A percentile compares a stretch with the other conserved stretches of the same genome.
Conservation (phyloP, 2,113 vertebrate genomes). For the Sarotherodon lohbergeri region DNA sequence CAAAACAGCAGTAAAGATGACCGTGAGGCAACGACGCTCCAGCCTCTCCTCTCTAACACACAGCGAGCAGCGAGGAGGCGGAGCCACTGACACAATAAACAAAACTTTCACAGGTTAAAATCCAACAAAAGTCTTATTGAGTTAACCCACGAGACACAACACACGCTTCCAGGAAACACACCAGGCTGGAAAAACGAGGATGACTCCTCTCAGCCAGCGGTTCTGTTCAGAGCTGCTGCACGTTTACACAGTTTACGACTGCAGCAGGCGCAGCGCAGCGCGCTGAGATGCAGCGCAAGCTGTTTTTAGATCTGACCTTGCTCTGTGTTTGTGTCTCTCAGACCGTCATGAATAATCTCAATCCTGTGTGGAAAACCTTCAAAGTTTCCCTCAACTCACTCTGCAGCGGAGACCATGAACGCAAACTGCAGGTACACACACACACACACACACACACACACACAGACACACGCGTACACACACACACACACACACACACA, state of each 20-base stretch:
- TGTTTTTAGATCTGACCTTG: background rate
- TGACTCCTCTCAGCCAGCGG: background rate
- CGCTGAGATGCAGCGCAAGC: accelerated
- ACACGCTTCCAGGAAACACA: background rate
- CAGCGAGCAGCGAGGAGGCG: background rate
- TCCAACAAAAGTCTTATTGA: background rate
- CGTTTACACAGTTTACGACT: accelerated
- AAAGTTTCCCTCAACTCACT: constrained; percentile 96
- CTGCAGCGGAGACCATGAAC: constrained; percentile 93
- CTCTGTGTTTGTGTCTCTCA: constrained; percentile 31
- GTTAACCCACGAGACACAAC: background rate
- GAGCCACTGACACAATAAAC: background rate
- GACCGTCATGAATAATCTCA: constrained; percentile 98
- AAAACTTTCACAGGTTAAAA: background rate
- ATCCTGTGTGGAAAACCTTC: constrained; percentile 95
- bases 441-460: accelerated
- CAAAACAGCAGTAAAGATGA: no score
- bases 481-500: accelerated
- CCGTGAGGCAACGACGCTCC: background rate
- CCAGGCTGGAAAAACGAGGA: background rate
- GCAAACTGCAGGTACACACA: constrained; percentile 83
- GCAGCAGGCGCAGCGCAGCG: background rate
- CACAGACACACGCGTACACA: accelerated
- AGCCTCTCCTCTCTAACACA: background rate
- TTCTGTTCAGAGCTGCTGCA: background rate